Percentiles rank a stretch among this genome's conserved stretches.
These are phyloP conservation scores for Zaprionus nigranus DNA, from an alignment of 1,140 invertebrate species.

Conservation along the genomic window DNA sequence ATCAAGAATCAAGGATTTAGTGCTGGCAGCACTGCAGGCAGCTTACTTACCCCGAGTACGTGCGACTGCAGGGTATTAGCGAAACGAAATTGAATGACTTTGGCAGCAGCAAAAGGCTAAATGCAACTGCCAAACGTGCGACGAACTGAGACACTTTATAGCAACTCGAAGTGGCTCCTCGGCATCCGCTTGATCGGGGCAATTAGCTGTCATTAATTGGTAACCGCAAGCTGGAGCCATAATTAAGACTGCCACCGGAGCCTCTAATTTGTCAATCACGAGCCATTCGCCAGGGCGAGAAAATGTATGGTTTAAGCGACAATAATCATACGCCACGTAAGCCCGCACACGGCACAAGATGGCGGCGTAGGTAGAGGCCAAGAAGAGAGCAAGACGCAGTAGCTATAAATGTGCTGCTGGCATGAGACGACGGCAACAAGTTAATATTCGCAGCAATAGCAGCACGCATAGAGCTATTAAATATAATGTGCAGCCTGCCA, in stretches of 20 bases:
- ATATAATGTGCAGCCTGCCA: constrained; percentile 58
- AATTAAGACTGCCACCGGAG: constrained; percentile 51
- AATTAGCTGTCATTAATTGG: constrained; percentile 45
- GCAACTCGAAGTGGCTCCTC: background rate
- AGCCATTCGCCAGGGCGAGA: constrained; percentile 51
- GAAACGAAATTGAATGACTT: constrained; percentile 68
- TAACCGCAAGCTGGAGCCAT: constrained; percentile 11
- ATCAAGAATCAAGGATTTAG: constrained; percentile 58
- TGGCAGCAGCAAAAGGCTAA: constrained; percentile 16
- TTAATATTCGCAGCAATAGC: constrained; percentile 60
- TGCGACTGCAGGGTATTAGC: constrained; percentile 44
- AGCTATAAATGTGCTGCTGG: constrained; percentile 30
- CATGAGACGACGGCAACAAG: constrained; percentile 67
- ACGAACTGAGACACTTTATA: constrained; percentile 32
- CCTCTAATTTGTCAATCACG: constrained; percentile 67
- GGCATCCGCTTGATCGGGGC: constrained; percentile 34
- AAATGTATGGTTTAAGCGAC: constrained; percentile 43
- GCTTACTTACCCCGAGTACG: constrained; percentile 35
- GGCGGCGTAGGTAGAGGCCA: background rate
- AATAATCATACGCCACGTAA: constrained; percentile 59
- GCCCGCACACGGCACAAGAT: constrained; percentile 27
- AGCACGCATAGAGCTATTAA: constrained; percentile 70
- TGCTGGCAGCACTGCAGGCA: constrained; percentile 41
- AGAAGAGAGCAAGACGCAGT: background rate
- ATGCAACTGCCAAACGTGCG: constrained; percentile 23